Conservation (phyloP, 2,797 vertebrate genomes). For the Oreochromis mossambicus region DNA sequence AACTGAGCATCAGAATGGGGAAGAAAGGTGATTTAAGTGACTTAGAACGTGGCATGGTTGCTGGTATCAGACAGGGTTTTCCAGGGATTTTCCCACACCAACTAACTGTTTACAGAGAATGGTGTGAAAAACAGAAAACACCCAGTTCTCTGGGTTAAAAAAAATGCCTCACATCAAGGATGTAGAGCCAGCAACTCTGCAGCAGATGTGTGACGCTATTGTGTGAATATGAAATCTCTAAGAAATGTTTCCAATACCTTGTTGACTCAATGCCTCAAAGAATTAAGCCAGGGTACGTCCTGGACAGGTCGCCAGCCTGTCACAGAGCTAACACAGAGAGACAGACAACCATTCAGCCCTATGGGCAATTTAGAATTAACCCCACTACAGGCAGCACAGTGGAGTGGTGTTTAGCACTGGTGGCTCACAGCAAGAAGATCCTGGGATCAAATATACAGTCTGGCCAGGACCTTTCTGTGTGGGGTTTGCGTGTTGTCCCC, state of each 20-base stretch:
- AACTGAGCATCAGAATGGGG: background rate
- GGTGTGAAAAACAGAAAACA: background rate
- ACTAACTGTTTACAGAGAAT: background rate
- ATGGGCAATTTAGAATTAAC: background rate
- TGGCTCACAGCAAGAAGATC: background rate
- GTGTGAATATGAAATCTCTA: background rate
- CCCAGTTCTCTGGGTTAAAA: background rate
- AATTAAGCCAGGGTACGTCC: background rate
- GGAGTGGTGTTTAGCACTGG: background rate
- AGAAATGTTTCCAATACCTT: background rate
- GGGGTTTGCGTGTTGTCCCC: background rate
- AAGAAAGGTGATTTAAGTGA: background rate
- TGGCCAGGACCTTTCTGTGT: background rate
- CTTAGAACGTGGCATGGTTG: background rate
- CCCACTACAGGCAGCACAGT: background rate
- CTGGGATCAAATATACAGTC: background rate
- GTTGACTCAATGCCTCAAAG: background rate
- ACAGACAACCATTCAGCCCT: fast-evolving
- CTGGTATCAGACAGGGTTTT: background rate
- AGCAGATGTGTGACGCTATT: background rate
- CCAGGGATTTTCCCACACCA: background rate
- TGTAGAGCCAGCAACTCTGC: background rate
- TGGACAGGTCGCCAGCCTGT: background rate
- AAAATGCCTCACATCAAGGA: background rate
- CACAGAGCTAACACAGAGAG: background rate